Conservation (phyloP, 2,113 vertebrate genomes). For the Prolemur simus region DNA sequence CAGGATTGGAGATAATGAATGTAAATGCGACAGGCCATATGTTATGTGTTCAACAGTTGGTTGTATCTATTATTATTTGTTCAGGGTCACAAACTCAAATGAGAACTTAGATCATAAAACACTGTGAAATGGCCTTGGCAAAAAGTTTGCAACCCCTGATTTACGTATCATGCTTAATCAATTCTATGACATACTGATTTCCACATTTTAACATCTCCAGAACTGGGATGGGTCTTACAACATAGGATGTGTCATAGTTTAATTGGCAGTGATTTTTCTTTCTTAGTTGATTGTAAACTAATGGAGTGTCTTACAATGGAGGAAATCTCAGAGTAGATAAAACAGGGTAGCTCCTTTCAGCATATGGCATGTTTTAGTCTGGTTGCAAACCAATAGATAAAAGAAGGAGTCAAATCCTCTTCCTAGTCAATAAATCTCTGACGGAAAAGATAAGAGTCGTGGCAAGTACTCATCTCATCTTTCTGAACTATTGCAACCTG, state of each 20-base stretch:
- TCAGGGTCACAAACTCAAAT: neutral
- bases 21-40: neutral
- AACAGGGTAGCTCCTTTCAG: neutral
- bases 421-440: neutral
- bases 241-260: neutral
- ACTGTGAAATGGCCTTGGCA: neutral
- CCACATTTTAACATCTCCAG: neutral
- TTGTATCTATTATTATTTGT: neutral
- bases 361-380: neutral
- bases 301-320: neutral
- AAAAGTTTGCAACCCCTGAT: neutral
- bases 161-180: neutral
- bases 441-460: slow-evolving; percentile 17
- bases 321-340: neutral
- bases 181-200: neutral
- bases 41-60: neutral
- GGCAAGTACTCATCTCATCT: neutral
- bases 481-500: slow-evolving; percentile 37
- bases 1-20: neutral
- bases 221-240: neutral
- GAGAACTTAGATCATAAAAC: neutral
- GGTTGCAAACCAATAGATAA: slow-evolving; percentile 2
- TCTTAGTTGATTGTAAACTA: neutral
- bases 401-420: neutral
- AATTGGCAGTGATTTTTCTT: neutral